Percentiles rank a stretch among this genome's conserved stretches.
Evolutionary conservation across 2,797 vertebrate genomes (phyloP).

Genomic region (Peromyscus attwateri): DNA sequence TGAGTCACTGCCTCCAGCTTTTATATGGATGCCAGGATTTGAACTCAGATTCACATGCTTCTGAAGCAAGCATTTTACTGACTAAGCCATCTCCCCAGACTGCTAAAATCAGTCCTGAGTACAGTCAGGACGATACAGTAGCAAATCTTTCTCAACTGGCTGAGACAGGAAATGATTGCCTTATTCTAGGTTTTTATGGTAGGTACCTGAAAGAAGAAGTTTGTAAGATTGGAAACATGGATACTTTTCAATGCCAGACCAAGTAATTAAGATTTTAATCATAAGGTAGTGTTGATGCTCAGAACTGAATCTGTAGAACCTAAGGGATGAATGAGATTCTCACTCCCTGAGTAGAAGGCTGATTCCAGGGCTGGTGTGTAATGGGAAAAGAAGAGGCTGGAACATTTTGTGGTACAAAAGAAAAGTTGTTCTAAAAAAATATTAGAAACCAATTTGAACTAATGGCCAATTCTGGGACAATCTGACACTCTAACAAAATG

Average conservation of each 20-base stretch:
- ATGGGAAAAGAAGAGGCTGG: constrained; percentile 20
- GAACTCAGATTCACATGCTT: background rate
- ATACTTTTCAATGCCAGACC: constrained; percentile 37
- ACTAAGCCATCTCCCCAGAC: background rate
- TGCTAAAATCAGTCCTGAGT: background rate
- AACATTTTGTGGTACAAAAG: constrained; percentile 35
- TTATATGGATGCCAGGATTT: background rate
- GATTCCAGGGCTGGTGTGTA: background rate
- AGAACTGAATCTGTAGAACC: constrained; percentile 45
- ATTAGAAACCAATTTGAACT: background rate
- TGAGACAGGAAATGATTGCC: constrained; percentile 1
- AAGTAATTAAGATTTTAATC: constrained; percentile 37
- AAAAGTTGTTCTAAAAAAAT: background rate
- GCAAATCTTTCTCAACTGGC: background rate
- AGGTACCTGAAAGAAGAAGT: background rate
- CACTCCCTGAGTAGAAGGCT: background rate
- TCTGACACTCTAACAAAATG: background rate
- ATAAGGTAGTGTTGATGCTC: constrained; percentile 10
- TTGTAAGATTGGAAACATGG: constrained; percentile 23
- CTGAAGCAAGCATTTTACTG: background rate
- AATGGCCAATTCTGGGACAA: background rate
- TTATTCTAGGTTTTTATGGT: constrained; percentile 4
- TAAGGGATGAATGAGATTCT: constrained; percentile 15
- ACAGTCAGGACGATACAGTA: background rate
- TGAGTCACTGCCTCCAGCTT: background rate